Evolutionary conservation across 2,888 invertebrate species (phyloP), one percentile per base, ranked within the genome.

Genomic region (Andricus curvator): DNA sequence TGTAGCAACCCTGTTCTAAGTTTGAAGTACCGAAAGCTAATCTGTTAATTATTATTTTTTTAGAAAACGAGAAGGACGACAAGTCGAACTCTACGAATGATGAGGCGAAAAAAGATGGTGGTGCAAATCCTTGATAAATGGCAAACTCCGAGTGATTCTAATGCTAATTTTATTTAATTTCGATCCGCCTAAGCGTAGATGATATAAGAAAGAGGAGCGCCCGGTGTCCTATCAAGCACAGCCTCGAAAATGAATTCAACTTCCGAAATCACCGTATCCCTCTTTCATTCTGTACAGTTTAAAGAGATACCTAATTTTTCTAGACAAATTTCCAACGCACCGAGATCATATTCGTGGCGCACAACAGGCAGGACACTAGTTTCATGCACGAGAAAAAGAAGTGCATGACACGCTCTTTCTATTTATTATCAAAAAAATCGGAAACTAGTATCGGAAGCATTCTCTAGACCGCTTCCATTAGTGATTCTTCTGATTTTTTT

Each of bases 51-150:
- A 56, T 41, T 44, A 8, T 78, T 62, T 81, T 78, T 56, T 33
- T 48, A 93, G 96, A 96, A 88, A 95, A 95, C 88, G 93, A 94
- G 80, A 95, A 96, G 90, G 95, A 95, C 81, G 95, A 95, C 74
- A 91, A 94, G 76, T 94, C 95, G 86, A 94, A 94, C 86, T 93
- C 88, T 91, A 94, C 93, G 88, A 93, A 93, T 87, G 96, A 96
- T 86, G 96, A 96, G 89, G 93, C 94, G 88, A 96, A 96, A 93
- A 96, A 96, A 91, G 96, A 96, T 66, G 92, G 94, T 78, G 93
- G 94, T 78, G 93, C 95, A 85, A 95, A 95, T 93, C 95, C 95
- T 93, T 96, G 96, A 96, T 92, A 90, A 88, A 88, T 79, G 84
- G 78, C 83, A 78, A 82, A 81, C 68, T 79, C 68, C 81, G 80